These are phyloP conservation scores for Erethizon dorsatum DNA, from an alignment of 2,797 vertebrate genomes.

Conservation along the genomic window DNA sequence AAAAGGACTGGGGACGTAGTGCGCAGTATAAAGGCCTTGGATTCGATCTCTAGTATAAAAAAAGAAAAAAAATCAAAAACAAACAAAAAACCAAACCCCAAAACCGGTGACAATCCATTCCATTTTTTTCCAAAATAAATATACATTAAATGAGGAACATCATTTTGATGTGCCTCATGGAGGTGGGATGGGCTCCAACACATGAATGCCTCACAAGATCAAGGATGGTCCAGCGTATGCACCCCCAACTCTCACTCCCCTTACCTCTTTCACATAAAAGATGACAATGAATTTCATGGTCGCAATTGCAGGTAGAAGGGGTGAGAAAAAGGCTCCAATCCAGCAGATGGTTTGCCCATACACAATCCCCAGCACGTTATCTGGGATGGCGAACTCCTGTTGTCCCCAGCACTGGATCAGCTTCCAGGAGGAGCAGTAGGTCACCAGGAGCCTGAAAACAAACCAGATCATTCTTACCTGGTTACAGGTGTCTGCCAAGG, in stretches of 20 bases:
- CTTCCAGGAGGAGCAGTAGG: slow-evolving; percentile 91
- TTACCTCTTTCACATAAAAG: slow-evolving; percentile 98
- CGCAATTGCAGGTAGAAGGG: slow-evolving; percentile 96
- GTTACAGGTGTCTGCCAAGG: background rate
- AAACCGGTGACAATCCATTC: background rate
- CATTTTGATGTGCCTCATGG: background rate
- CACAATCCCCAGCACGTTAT: slow-evolving; percentile 96
- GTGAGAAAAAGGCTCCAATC: slow-evolving; percentile 98
- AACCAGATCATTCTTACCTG: background rate
- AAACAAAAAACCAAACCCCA: too few relatives aligned
- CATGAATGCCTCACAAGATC: background rate
- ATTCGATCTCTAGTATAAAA: background rate
- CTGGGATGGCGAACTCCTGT: slow-evolving; percentile 96
- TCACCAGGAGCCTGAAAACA: slow-evolving; percentile 93
- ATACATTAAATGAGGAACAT: background rate
- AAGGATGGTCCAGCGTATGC: background rate
- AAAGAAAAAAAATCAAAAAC: too few relatives aligned
- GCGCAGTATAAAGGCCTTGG: background rate
- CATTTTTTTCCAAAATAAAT: slow-evolving; percentile 11
- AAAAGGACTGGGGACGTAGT: background rate
- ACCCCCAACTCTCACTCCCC: background rate
- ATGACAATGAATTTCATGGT: slow-evolving; percentile 96
- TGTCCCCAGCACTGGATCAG: slow-evolving; percentile 93
- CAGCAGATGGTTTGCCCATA: slow-evolving; percentile 99
- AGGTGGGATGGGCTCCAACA: background rate